Conservation (phyloP, 2,113 vertebrate species). For the Brachypodius melanocephalos region DNA sequence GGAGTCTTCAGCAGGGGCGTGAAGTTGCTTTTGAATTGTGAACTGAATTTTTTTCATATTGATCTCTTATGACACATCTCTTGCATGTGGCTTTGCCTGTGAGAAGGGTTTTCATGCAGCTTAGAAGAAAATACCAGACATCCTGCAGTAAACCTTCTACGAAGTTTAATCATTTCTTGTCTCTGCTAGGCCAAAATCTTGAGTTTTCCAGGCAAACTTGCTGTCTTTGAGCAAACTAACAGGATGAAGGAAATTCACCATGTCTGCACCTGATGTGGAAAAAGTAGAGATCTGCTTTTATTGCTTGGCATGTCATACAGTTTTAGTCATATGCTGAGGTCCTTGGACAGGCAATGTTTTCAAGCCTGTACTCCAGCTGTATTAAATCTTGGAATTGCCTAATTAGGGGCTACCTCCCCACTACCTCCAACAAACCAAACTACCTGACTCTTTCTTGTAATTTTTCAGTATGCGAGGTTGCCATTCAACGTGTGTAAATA, state of each 20-base stretch:
- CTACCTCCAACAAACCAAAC: not conserved
- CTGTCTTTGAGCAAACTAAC: not conserved
- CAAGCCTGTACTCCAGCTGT: not conserved
- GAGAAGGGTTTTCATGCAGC: not conserved
- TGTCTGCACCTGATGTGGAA: accelerated
- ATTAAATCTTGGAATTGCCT: not conserved
- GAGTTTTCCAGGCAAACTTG: not conserved
- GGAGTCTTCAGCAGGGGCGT: not conserved
- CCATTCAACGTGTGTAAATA: not conserved
- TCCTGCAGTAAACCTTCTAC: not conserved
- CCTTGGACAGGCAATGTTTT: not conserved
- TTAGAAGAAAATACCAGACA: not conserved
- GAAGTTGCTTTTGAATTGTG: conserved; percentile 12
- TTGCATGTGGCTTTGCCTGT: not conserved
- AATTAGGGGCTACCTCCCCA: not conserved
- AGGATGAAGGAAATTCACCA: not conserved
- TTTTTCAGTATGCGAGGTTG: not conserved
- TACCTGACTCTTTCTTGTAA: not conserved
- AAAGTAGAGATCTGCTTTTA: not conserved
- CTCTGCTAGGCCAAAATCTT: not conserved
- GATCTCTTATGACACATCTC: conserved; percentile 1
- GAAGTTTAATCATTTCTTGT: not conserved
- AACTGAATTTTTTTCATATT: not conserved
- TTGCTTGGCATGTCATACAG: not conserved
- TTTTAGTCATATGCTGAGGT: not conserved